Evolutionary conservation across 2,888 invertebrate species (phyloP).

Genomic region (Brachylomia viminalis): DNA sequence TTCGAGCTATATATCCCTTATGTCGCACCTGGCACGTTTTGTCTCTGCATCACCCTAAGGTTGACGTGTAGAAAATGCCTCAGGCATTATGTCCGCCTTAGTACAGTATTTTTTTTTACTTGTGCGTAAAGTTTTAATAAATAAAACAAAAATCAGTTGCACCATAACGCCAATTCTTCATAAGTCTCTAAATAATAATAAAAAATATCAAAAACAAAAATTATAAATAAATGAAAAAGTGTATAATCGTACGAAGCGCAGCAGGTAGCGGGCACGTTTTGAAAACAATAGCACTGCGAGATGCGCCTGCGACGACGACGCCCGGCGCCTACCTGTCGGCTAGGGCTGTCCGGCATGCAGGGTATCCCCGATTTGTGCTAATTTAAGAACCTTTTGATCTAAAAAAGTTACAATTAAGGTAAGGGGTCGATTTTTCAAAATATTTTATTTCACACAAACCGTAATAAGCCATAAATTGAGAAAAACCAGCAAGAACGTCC

Average conservation of each 20-base stretch:
- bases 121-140: too few relatives aligned
- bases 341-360: slow-evolving; percentile 72
- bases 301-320: slow-evolving; percentile 69
- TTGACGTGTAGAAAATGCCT: too few relatives aligned
- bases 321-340: slow-evolving; percentile 69
- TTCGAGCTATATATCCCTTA: too few relatives aligned
- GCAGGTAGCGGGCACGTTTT: slow-evolving; percentile 73
- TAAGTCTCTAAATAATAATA: slow-evolving; percentile 43
- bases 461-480: background rate
- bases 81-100: too few relatives aligned
- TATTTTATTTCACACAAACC: background rate
- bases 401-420: background rate
- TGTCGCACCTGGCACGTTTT: too few relatives aligned
- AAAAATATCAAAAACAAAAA: slow-evolving; percentile 29
- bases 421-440: background rate
- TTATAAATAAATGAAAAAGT: slow-evolving; percentile 59
- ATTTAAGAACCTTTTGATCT: slow-evolving; percentile 1
- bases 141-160: slow-evolving; percentile 52
- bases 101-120: too few relatives aligned
- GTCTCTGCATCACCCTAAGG: too few relatives aligned
- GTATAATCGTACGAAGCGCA: slow-evolving; percentile 69
- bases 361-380: slow-evolving; percentile 28
- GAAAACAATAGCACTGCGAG: slow-evolving; percentile 72
- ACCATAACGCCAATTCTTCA: slow-evolving; percentile 63
- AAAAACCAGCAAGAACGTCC: background rate